A percentile compares a stretch with the other conserved stretches of the same genome.
Conservation (phyloP, 2,888 invertebrate genomes). For the Acanthosepion lycidas region DNA sequence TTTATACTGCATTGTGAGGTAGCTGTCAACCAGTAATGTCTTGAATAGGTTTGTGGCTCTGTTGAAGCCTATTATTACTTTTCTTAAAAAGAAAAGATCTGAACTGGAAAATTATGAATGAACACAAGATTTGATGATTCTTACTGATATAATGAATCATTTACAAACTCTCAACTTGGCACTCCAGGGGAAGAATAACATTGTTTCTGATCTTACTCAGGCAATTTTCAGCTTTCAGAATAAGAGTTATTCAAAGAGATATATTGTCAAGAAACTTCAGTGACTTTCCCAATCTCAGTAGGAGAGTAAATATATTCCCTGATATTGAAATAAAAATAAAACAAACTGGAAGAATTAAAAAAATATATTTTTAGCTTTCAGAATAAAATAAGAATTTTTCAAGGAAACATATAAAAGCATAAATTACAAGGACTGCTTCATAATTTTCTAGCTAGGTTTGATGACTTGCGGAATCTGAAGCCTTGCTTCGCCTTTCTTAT, state of each 20-base stretch:
- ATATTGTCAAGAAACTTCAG: not conserved
- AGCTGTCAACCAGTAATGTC: not conserved
- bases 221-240: not conserved
- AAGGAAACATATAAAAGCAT: too few relatives aligned
- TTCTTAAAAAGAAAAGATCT: not conserved
- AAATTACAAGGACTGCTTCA: not conserved
- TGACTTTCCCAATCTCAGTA: not conserved
- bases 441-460: not conserved
- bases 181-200: not conserved
- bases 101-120: too few relatives aligned
- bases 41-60: not conserved
- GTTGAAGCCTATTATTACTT: constrained; percentile 24
- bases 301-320: not conserved
- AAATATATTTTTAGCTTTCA: too few relatives aligned
- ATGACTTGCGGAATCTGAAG: not conserved
- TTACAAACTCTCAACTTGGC: constrained; percentile 38
- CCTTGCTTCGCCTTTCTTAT: not conserved
- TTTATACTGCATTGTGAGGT: not conserved
- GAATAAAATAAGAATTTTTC: too few relatives aligned
- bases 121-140: not conserved
- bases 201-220: not conserved
- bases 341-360: not conserved
- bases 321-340: not conserved
- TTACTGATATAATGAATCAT: constrained; percentile 36
- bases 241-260: not conserved